Conservation (phyloP, 2,797 vertebrate species). For the Amazona finschi region DNA sequence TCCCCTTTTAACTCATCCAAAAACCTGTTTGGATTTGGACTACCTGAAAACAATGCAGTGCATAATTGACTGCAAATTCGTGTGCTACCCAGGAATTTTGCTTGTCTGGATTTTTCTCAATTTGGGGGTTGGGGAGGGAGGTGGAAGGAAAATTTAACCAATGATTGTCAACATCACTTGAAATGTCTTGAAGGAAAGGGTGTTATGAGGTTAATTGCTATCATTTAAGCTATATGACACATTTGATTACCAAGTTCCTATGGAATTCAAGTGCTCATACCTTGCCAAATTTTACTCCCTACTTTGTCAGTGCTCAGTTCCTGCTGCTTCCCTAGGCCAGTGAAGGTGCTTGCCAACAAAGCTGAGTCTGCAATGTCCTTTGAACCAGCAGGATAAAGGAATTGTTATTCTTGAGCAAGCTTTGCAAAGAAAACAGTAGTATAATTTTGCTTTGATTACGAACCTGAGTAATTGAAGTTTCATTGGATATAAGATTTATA, state of each 20-base stretch:
- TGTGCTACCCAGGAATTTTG: neutral
- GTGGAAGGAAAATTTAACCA: neutral
- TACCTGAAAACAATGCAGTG: neutral
- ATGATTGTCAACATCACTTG: neutral
- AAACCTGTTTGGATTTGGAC: neutral
- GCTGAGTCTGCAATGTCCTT: neutral
- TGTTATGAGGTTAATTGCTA: neutral
- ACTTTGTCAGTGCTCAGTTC: neutral
- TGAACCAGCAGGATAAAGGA: neutral
- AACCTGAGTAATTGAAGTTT: neutral
- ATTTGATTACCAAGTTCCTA: neutral
- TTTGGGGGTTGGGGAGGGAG: accelerated
- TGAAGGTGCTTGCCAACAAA: neutral
- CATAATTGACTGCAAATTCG: neutral
- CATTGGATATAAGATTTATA: neutral
- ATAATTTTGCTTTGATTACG: neutral
- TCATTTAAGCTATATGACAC: neutral
- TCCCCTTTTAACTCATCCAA: neutral
- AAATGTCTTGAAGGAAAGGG: neutral
- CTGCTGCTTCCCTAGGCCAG: neutral
- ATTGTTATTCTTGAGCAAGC: neutral
- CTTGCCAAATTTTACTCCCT: neutral
- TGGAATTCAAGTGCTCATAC: constrained; percentile 12
- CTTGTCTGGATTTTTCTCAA: neutral
- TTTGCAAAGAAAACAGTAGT: neutral